phyloP scores from a whole-genome alignment of 2,888 invertebrate species.

The Eubasilissa splendida region DNA sequence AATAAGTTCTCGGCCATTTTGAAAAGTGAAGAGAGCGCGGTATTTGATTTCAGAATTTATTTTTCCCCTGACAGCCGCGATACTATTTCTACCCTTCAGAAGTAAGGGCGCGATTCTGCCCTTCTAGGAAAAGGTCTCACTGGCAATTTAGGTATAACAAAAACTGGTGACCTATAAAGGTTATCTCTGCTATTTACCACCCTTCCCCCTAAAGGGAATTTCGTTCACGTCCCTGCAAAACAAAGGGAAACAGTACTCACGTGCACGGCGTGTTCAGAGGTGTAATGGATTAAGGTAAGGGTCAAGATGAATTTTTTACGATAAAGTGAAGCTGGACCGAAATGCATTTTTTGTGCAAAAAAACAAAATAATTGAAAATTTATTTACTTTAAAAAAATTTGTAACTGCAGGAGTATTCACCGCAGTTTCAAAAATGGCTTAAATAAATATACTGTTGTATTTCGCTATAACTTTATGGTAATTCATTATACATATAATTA shows the following conservation, averaged over 20 bases:
- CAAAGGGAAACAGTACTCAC: neutral
- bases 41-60: constrained; percentile 33
- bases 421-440: no score
- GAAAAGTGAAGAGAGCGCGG: constrained; percentile 4
- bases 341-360: no score
- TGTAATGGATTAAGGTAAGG: constrained; percentile 1
- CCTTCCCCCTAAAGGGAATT: constrained; percentile 20
- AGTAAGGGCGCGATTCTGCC: constrained; percentile 17
- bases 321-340: no score
- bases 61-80: constrained; percentile 14
- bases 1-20: neutral
- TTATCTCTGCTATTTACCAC: constrained; percentile 26
- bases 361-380: no score
- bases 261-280: neutral
- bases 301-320: no score
- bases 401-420: no score
- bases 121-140: constrained; percentile 32
- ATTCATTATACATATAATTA: no score
- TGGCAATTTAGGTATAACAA: constrained; percentile 36
- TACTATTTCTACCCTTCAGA: neutral
- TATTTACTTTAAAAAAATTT: no score
- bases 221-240: constrained; percentile 29
- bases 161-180: constrained; percentile 41
- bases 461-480: no score
- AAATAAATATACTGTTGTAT: no score